Base-by-base conservation (phyloP, 30 jellyfish, hydroid and myxozoan genomes). In the Hydractinia symbiolongicarpus region DNA sequence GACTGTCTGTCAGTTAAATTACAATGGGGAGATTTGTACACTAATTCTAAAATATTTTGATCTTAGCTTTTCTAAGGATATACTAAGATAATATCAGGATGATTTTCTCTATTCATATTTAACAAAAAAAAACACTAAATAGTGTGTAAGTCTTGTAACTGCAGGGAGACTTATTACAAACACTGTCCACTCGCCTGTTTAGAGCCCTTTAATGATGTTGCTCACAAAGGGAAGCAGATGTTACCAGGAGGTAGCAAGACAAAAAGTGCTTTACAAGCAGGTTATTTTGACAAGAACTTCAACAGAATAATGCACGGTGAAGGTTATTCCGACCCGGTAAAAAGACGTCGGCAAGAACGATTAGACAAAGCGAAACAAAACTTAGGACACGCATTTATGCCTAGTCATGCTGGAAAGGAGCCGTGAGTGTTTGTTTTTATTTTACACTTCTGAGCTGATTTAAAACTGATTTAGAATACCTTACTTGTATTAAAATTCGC, bases 171-270 rank as follows among this genome's bases (percentile, higher is more conserved):
- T 0, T 30, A 30, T 30, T 30, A 0, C 44, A 30, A 30, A 30
- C 2, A 30, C 44, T 30, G 44, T 30, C 44, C 44, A 30, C 44
- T 30, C 44, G 44, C 44, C 44, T 30, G 44, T 30, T 30, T 30
- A 91, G 98, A 81, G 51, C 90, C 96, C 13, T 91, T 91, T 89
- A 91, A 91, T 71, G 90, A 76, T 60, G 57, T 84, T 44, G 98
- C 98, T 60, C 81, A 91, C 4, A 91, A 91, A 72, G 98, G 98
- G 9, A 91, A 85, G 81, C 98, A 91, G 73, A 86, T 91, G 88
- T 90, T 91, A 21, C 98, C 98, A 51, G 98, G 98, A 5, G 95
- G 98, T 16, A 78, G 92, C 60, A 91, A 91, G 81, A 66, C 85
- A n/a, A 82, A 67, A 62, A 81, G 95, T 79, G 94, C 96, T 16